A percentile compares a stretch with the other conserved stretches of the same genome.
Evolutionary conservation across 2,797 vertebrate species (phyloP).

Genomic region (Tapera naevia): DNA sequence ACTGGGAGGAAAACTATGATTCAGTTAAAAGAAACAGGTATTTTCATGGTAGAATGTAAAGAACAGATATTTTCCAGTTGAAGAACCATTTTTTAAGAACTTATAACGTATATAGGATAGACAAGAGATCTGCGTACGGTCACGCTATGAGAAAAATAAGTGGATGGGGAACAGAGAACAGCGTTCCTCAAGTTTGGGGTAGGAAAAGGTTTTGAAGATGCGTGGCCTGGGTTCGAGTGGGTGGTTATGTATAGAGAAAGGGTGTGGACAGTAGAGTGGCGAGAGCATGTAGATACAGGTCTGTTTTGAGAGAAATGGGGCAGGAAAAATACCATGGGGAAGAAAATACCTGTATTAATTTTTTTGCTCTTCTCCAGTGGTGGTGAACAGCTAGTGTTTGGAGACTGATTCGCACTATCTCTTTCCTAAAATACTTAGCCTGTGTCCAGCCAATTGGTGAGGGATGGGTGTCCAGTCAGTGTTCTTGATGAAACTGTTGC

Average conservation of each 20-base stretch:
- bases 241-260: neutral
- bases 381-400: neutral
- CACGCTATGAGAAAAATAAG: neutral
- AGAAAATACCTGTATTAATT: neutral
- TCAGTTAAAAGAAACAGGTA: neutral
- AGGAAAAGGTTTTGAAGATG: neutral
- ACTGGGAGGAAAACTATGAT: neutral
- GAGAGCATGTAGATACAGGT: neutral
- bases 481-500: neutral
- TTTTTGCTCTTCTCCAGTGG: neutral
- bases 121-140: neutral
- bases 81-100: neutral
- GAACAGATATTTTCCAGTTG: neutral
- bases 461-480: neutral
- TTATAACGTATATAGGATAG: neutral
- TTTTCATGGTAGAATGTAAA: neutral
- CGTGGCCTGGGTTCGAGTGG: neutral
- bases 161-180: neutral
- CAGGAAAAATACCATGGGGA: neutral
- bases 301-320: neutral
- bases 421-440: neutral
- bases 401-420: neutral
- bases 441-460: neutral
- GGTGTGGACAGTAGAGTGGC: neutral
- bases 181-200: neutral